phyloP scores from a whole-genome alignment of 2,797 vertebrate genomes.

The Podarcis lilfordi region DNA sequence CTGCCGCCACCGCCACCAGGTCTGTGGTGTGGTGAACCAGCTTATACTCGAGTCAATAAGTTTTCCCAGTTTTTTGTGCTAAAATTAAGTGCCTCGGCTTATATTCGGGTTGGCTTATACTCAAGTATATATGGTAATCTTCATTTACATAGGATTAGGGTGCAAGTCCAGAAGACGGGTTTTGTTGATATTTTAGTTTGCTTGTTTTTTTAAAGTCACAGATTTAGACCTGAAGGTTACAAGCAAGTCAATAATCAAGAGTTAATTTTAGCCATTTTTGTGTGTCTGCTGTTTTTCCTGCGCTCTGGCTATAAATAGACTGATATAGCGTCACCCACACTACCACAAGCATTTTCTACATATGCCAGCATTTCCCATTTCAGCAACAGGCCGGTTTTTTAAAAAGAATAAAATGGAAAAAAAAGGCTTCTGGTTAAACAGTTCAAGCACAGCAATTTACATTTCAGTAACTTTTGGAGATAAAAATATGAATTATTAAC shows the following conservation, averaged over 20 bases:
- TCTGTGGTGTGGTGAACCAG: too few relatives aligned
- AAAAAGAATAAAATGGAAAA: neutral
- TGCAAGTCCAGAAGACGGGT: neutral
- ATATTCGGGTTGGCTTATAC: too few relatives aligned
- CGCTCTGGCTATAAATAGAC: constrained; percentile 5
- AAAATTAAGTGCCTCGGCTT: too few relatives aligned
- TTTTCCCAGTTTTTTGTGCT: too few relatives aligned
- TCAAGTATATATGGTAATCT: neutral
- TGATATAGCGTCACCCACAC: neutral
- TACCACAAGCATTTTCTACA: constrained; percentile 26
- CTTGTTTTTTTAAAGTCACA: neutral
- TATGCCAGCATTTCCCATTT: constrained; percentile 30
- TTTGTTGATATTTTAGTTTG: neutral
- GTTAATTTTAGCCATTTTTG: neutral
- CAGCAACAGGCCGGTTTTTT: neutral
- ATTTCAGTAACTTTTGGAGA: constrained; percentile 6
- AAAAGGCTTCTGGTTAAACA: constrained; percentile 25
- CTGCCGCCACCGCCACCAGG: too few relatives aligned
- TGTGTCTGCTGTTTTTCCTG: neutral
- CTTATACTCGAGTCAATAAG: too few relatives aligned
- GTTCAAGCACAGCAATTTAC: constrained; percentile 6
- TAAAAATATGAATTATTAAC: neutral
- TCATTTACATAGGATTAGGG: neutral
- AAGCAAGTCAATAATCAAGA: neutral
- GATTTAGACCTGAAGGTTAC: neutral